Percentiles rank a stretch among this genome's conserved stretches.
phyloP scores from a whole-genome alignment of 2,113 vertebrate species.

The Macaca nemestrina region DNA sequence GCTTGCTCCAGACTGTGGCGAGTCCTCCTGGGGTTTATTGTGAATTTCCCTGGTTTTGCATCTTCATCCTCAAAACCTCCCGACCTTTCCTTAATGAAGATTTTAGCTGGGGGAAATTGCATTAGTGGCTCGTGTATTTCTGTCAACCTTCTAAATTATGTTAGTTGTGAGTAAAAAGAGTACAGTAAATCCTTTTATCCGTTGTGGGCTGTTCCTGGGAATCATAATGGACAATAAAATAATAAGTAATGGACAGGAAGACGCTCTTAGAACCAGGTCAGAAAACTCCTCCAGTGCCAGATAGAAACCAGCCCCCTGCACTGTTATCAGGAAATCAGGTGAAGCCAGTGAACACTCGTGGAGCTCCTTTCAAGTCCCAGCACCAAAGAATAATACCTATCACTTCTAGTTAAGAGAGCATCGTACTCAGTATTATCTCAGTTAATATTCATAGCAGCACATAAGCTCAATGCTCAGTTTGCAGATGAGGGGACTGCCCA shows the following conservation, averaged over 20 bases:
- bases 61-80: conserved; percentile 34
- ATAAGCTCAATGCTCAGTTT: background rate
- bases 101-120: conserved; percentile 20
- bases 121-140: background rate
- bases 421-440: background rate
- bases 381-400: background rate
- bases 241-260: conserved; percentile 29
- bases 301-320: background rate
- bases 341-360: background rate
- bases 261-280: background rate
- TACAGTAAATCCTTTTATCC: background rate
- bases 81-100: conserved; percentile 25
- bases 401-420: background rate
- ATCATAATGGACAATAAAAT: background rate
- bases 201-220: background rate
- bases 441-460: background rate
- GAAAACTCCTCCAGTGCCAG: background rate
- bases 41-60: background rate
- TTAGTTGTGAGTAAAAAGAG: background rate
- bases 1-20: background rate
- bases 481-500: background rate
- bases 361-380: background rate
- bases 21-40: background rate
- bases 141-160: background rate
- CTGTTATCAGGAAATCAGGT: background rate